Percentiles rank a stretch among this genome's conserved stretches.
These are phyloP conservation scores for Thymallus thymallus DNA, from an alignment of 2,113 vertebrate genomes.

Conservation along the genomic window DNA sequence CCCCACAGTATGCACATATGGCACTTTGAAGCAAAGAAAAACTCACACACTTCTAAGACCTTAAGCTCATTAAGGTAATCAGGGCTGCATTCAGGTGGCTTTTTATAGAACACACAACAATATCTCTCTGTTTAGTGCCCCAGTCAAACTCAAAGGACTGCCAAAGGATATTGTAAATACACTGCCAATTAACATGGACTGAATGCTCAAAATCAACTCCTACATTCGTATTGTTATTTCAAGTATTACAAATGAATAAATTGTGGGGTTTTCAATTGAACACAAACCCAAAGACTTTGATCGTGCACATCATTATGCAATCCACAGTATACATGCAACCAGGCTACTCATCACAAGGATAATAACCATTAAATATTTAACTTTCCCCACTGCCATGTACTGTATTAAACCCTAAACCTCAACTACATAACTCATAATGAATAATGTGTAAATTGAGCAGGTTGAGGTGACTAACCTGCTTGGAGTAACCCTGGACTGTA, in stretches of 20 bases:
- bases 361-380: too few relatives aligned
- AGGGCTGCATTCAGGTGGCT: constrained; percentile 59
- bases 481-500: too few relatives aligned
- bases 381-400: too few relatives aligned
- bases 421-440: too few relatives aligned
- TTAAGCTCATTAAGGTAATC: constrained; percentile 93
- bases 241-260: background rate
- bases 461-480: too few relatives aligned
- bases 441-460: too few relatives aligned
- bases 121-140: constrained; percentile 26
- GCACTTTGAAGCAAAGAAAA: constrained; percentile 67
- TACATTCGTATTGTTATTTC: background rate
- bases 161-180: background rate
- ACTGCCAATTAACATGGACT: background rate
- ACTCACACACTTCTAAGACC: constrained; percentile 73
- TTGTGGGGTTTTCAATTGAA: background rate
- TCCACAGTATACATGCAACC: too few relatives aligned
- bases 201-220: constrained; percentile 1
- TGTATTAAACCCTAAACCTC: too few relatives aligned
- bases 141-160: background rate
- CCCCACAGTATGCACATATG: constrained; percentile 82
- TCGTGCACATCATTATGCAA: too few relatives aligned
- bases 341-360: too few relatives aligned
- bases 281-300: too few relatives aligned
- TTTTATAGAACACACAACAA: constrained; percentile 66